phyloP scores from a whole-genome alignment of 2,797 vertebrate species.

The Thalassophryne amazonica region DNA sequence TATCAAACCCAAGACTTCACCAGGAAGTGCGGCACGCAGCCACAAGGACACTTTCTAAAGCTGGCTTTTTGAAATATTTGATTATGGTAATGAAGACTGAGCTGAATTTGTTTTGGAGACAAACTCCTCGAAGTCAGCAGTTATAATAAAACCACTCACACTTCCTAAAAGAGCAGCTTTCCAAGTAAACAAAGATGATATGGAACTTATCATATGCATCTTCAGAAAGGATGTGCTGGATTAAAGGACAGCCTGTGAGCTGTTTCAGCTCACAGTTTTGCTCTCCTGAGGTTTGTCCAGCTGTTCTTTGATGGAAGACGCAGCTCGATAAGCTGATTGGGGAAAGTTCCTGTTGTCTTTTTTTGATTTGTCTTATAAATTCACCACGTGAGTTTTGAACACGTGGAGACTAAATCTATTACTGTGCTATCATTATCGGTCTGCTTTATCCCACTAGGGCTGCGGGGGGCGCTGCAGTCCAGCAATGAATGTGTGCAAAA shows the following conservation, averaged over 20 bases:
- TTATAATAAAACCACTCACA: background rate
- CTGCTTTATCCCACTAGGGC: too few species aligned
- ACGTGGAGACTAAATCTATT: too few species aligned
- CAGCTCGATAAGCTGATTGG: background rate
- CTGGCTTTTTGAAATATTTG: background rate
- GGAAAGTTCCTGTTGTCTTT: background rate
- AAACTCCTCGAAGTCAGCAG: background rate
- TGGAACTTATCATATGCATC: too few species aligned
- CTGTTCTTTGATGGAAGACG: background rate
- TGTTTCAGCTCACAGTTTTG: background rate
- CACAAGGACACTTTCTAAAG: background rate
- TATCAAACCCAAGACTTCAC: conserved; percentile 19
- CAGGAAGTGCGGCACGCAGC: background rate
- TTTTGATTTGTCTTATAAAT: too few species aligned
- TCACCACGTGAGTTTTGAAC: too few species aligned
- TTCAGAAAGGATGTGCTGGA: too few species aligned
- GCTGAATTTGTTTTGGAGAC: background rate
- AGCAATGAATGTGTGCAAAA: too few species aligned
- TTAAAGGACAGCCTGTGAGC: too few species aligned
- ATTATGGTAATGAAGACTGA: background rate
- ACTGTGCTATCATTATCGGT: too few species aligned
- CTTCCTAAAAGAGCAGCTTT: conserved; percentile 2
- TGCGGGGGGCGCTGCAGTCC: too few species aligned
- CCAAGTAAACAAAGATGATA: background rate
- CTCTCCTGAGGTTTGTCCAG: conserved; percentile 2